Evolutionary conservation across 2,888 invertebrate genomes (phyloP), one percentile per base, ranked within the genome.

Genomic region (Buathra laborator): DNA sequence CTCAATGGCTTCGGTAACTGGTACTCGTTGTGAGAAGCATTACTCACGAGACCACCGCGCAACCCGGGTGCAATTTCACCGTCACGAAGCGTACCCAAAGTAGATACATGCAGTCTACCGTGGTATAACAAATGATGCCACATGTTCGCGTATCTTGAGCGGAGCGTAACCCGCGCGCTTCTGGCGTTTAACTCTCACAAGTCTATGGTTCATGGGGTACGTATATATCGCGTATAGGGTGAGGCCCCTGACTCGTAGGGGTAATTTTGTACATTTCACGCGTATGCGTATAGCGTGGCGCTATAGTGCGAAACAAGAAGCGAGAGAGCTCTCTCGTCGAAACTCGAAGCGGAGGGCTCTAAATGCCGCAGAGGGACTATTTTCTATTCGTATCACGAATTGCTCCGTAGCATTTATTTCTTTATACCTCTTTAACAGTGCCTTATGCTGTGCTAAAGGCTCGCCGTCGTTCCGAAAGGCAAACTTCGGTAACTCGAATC

Each of bases 101-200:
- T 77, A 62, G 66, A 62, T 72, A 14, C 77, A 46, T 62, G 10
- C 72, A 68, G 51, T 37, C 37, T 53, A 74, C 72, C 59, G 70
- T 62, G 83, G 89, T 89, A 90, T 93, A 92, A 94, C 93, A 93
- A 94, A 94, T 92, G 93, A 94, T 90, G 93, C 94, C 94, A 93
- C 93, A 94, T 94, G 93, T 92, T 93, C 92, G 89, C 89, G 64
- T 68, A 92, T 92, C 93, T 93, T 92, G 92, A 91, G 90, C 91
- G 88, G 83, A 79, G 81, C 85, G 80, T 86, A 87, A 87, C 87
- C 83, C 85, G 74, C 85, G 72, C 83, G 81, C 62, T 68, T 59
- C 71, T 66, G 80, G 84, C 76, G 80, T 67, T 81, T 72, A 68
- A 81, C 78, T 71, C 83, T 68, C 70, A 37, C 81, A 44, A 64